Base-by-base conservation (phyloP, 2,888 invertebrate genomes). In the Tanytarsus gracilentus region DNA sequence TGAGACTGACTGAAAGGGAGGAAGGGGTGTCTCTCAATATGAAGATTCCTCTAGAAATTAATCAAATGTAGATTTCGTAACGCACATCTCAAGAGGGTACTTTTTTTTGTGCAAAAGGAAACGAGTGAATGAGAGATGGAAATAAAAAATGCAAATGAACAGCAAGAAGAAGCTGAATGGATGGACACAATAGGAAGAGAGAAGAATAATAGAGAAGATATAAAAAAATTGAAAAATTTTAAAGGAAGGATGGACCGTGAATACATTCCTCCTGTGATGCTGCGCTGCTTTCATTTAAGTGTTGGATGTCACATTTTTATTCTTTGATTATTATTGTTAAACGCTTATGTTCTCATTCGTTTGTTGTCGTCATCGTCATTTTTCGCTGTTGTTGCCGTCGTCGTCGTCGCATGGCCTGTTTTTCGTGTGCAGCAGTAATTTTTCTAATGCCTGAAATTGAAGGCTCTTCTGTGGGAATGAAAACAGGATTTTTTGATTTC, bases 271-370 rank as follows among this genome's bases (percentile, higher is more conserved):
- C n/a, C n/a, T n/a, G n/a, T n/a, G n/a, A n/a, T n/a, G n/a, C n/a
- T n/a, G n/a, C n/a, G n/a, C n/a, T n/a, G n/a, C n/a, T 60, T 51
- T 55, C 55, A 55, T 55, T 55, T 55, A 69, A 73, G 73, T 72
- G 73, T 73, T 73, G 73, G 71, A 73, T 73, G 73, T 73, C 73
- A 73, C 51, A 51, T 8, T 73, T 70, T 72, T 70, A 71, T 72
- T 73, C 39, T 36, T 51, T 51, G 51, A 51, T 51, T 51, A 51
- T 51, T 51, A 51, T 51, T 51, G 30, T 51, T 51, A 51, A 51
- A 51, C 30, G 51, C 51, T 50, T 51, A 51, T 51, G 29, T 30
- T 18, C 30, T 51, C 51, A 16, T 30, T 18, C 51, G 51, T 29
- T 30, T 51, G 51, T 51, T 51, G n/a, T n/a, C n/a, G n/a, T n/a